These are phyloP conservation scores for Drosophila dives DNA, from an alignment of 2,888 invertebrate species.

Conservation along the genomic window DNA sequence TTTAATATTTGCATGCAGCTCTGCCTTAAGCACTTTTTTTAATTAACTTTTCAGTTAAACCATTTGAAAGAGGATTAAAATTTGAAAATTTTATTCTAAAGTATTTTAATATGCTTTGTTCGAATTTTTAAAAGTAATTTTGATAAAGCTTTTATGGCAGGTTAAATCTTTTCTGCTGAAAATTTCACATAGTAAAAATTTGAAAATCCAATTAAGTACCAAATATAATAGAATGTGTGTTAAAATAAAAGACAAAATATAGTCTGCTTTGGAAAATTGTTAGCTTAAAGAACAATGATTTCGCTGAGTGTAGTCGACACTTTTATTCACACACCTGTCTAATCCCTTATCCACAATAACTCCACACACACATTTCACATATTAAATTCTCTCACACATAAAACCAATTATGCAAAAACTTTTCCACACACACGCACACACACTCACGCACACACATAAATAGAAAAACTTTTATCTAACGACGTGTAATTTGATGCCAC, in stretches of 20 bases:
- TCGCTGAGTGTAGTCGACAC: not conserved
- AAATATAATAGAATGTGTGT: not conserved
- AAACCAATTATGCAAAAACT: slow-evolving; percentile 63
- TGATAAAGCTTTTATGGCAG: not conserved
- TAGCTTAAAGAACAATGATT: not conserved
- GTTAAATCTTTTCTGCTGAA: not conserved
- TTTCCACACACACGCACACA: slow-evolving; percentile 12
- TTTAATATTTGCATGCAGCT: slow-evolving; percentile 17
- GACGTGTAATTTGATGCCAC: slow-evolving; percentile 58
- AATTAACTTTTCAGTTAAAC: not conserved
- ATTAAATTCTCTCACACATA: slow-evolving; percentile 18
- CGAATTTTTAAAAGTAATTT: not conserved
- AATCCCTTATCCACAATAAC: not conserved
- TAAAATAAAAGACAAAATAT: no score
- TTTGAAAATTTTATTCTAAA: not conserved
- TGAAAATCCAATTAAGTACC: not conserved
- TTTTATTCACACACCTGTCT: slow-evolving; percentile 19
- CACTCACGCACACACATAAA: slow-evolving; percentile 3
- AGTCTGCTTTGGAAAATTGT: no score
- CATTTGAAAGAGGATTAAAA: not conserved
- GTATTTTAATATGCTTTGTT: not conserved
- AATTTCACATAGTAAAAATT: not conserved
- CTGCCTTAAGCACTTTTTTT: not conserved
- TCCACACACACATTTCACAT: not conserved
- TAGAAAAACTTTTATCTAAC: slow-evolving; percentile 62